phyloP scores from a whole-genome alignment of 2,113 vertebrate species.

The Perccottus glenii region DNA sequence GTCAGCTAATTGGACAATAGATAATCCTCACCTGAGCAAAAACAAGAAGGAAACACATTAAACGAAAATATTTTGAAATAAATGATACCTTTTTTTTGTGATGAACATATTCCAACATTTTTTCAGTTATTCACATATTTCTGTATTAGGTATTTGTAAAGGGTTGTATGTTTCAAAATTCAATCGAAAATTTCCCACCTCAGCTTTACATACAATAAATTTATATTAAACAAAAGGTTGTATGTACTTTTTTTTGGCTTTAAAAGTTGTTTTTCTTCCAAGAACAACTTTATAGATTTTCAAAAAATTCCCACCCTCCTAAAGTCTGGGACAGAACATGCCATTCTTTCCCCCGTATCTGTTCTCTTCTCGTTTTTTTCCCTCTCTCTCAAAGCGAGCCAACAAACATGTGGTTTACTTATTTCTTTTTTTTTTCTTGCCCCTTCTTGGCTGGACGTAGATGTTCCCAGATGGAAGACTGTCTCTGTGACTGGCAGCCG shows the following conservation, averaged over 20 bases:
- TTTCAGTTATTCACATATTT: neutral
- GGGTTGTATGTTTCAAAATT: no score
- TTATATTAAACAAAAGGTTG: neutral
- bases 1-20: no score
- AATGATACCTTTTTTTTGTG: no score
- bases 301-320: slow-evolving; percentile 38
- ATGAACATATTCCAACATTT: no score
- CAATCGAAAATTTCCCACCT: no score
- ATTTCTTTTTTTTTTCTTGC: slow-evolving; percentile 43
- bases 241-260: neutral
- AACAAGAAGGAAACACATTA: no score
- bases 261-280: neutral
- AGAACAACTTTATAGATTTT: neutral
- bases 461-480: slow-evolving; percentile 65
- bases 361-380: neutral
- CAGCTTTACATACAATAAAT: neutral
- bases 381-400: slow-evolving; percentile 26
- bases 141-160: neutral
- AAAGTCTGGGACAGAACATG: slow-evolving; percentile 51
- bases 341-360: slow-evolving; percentile 42
- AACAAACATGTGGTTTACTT: slow-evolving; percentile 62
- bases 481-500: slow-evolving; percentile 40
- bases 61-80: no score
- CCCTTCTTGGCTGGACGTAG: slow-evolving; percentile 58
- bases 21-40: no score